Percentiles rank a stretch among this genome's conserved stretches.
These are phyloP conservation scores for Mesitornis unicolor DNA, from an alignment of 2,113 vertebrate species.

Conservation along the genomic window DNA sequence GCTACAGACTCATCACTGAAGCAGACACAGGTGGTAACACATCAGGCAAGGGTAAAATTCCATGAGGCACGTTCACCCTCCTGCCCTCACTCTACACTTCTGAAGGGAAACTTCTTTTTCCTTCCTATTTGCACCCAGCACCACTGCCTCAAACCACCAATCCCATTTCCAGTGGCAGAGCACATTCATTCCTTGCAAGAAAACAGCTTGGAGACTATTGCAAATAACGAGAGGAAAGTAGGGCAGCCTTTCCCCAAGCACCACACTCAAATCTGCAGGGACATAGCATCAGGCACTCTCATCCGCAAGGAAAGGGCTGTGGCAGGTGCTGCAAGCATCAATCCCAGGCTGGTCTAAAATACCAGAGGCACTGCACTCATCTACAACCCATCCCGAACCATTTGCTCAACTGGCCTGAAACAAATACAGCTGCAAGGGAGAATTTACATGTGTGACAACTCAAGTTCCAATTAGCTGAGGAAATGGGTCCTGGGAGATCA, in stretches of 20 bases:
- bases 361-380: fast-evolving
- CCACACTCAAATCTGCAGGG: background rate
- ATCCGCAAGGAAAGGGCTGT: background rate
- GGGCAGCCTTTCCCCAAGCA: background rate
- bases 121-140: background rate
- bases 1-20: background rate
- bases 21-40: background rate
- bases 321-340: background rate
- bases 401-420: constrained; percentile 15
- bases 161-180: background rate
- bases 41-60: background rate
- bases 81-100: background rate
- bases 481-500: constrained; percentile 57
- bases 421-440: constrained; percentile 27
- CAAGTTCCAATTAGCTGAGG: constrained; percentile 51
- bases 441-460: constrained; percentile 25
- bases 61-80: background rate
- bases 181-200: background rate
- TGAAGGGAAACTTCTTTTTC: background rate
- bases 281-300: background rate
- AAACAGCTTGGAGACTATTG: background rate
- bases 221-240: background rate
- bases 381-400: background rate
- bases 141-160: background rate
- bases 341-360: background rate